Conservation (phyloP, 2,797 vertebrate species). For the Halcyon smyrnensis region DNA sequence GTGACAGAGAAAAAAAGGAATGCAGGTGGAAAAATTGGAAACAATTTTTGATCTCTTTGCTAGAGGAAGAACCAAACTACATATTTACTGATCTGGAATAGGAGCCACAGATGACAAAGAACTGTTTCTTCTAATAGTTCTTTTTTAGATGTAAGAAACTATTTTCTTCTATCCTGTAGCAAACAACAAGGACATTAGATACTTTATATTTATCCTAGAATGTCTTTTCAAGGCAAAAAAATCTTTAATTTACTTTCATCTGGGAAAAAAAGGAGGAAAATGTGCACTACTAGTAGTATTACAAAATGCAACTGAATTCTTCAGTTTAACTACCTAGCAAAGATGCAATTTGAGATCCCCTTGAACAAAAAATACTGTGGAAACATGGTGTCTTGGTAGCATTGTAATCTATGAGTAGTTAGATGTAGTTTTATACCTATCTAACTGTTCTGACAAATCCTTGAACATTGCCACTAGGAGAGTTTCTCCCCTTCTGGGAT, state of each 20-base stretch:
- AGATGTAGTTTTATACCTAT: background rate
- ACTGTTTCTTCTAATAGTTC: conserved; percentile 9
- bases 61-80: background rate
- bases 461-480: background rate
- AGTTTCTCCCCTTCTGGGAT: background rate
- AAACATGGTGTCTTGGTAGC: background rate
- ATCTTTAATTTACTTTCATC: background rate
- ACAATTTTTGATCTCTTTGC: background rate
- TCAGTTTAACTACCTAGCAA: background rate
- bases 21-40: background rate
- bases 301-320: conserved; percentile 6
- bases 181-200: background rate
- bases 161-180: background rate
- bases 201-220: conserved; percentile 18
- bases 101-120: background rate
- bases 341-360: background rate
- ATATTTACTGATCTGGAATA: background rate
- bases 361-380: background rate
- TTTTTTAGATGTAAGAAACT: conserved; percentile 9
- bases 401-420: background rate
- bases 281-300: background rate
- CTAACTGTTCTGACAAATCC: background rate
- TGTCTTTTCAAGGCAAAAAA: background rate
- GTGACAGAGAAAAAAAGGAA: background rate
- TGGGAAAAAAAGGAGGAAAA: background rate